Conservation (phyloP, 2,797 vertebrate genomes). For the Siniperca scherzeri region DNA sequence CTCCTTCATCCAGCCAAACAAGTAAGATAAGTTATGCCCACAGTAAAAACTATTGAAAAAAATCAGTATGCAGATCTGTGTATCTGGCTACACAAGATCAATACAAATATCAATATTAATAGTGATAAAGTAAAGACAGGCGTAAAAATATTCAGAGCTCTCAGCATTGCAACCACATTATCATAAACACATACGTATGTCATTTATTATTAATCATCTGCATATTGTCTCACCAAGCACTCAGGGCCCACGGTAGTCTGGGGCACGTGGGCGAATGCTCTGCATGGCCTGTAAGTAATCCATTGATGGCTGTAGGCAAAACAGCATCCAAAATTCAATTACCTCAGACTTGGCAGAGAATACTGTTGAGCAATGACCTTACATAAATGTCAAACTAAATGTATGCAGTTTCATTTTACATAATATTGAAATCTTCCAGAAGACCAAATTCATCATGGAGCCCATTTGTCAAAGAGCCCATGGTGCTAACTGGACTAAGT, state of each 20-base stretch:
- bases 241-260: constrained; percentile 10
- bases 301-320: constrained; percentile 60
- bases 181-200: constrained; percentile 6
- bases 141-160: neutral
- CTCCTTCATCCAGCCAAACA: constrained; percentile 4
- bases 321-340: constrained; percentile 74
- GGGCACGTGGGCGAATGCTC: constrained; percentile 22
- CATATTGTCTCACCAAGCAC: constrained; percentile 24
- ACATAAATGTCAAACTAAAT: constrained; percentile 74
- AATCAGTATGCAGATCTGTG: constrained; percentile 9
- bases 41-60: neutral
- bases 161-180: neutral
- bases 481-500: constrained; percentile 15
- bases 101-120: constrained; percentile 32
- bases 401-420: constrained; percentile 73
- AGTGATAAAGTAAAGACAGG: neutral
- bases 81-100: constrained; percentile 12
- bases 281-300: constrained; percentile 58
- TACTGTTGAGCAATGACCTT: constrained; percentile 76
- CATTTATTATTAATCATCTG: constrained; percentile 43
- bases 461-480: constrained; percentile 57
- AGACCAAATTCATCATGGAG: constrained; percentile 58
- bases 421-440: constrained; percentile 63
- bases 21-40: constrained; percentile 3
- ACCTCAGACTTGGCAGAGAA: constrained; percentile 59